Percentiles rank a stretch among this genome's conserved stretches.
Evolutionary conservation across 2,797 vertebrate species (phyloP).

Genomic region (Loriculus beryllinus): DNA sequence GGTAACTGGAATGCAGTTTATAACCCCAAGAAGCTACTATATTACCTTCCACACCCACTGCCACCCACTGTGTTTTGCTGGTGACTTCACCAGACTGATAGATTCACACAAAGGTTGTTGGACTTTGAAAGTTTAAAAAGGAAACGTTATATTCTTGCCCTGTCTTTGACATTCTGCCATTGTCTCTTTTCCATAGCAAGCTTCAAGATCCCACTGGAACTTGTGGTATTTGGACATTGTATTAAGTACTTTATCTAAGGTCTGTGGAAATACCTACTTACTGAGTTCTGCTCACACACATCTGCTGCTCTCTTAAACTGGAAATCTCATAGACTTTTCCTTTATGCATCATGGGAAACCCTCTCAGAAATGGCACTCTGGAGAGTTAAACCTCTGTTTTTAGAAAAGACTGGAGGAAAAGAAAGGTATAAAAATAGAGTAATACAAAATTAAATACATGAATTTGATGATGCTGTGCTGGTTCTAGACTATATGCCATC

Average conservation of each 20-base stretch:
- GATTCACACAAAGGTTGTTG: not conserved
- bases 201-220: not conserved
- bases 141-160: not conserved
- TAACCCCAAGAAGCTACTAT: accelerated
- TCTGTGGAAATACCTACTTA: constrained; percentile 27
- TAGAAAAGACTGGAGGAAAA: not conserved
- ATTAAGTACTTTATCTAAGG: constrained; percentile 31
- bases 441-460: not conserved
- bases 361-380: constrained; percentile 8
- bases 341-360: constrained; percentile 6
- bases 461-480: not conserved
- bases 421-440: constrained; percentile 11
- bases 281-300: not conserved
- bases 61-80: not conserved
- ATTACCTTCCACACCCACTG: not conserved
- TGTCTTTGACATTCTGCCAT: not conserved
- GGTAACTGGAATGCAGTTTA: not conserved
- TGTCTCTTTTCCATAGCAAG: not conserved
- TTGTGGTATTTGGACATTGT: constrained; percentile 1
- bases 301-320: not conserved
- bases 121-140: not conserved
- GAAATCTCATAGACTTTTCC: not conserved
- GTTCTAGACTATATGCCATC: not conserved
- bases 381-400: constrained; percentile 15
- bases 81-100: not conserved